Base-by-base conservation (phyloP, 2,113 vertebrate genomes). In the Stegastes partitus region DNA sequence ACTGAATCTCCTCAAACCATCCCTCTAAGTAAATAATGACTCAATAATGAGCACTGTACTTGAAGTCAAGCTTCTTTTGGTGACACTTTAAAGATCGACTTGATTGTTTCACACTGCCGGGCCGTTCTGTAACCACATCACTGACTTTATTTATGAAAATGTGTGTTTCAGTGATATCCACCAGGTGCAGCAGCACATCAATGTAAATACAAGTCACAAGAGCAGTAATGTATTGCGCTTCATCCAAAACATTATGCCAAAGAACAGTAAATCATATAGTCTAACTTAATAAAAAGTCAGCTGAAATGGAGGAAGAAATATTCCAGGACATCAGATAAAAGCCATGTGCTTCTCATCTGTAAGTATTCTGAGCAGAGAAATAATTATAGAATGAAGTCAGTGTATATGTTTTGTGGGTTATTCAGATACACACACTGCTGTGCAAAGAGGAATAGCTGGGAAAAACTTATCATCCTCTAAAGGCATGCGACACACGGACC, bases 261-360 rank as follows among this genome's bases (percentile, higher is more conserved):
- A 67, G 25, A 57, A 76, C 23, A 83, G 70, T 26, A 67, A 77
- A 68, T 70, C 16, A 77, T 78, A 79, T 62, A 68, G 23, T 61
- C 42, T 74, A 81, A 84, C 42, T 51, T 57, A 66, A 84, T 83
- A 62, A 77, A 51, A 81, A 67, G 70, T 82, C 71, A 74, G 50
- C 57, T 62, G 51, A 81, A 82, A 78, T 62, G 39, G 37, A 70
- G 19, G 18, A 63, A 31, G 22, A 56, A 66, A 21, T 62, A 26
- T 66, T 22, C 62, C 28, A n/a, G 73, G 59, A 65, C 74, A 81
- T 88, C 62, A 61, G 22, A 77, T 71, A 62, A 82, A 75, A 58
- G 15, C 47, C 84, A 90, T 49, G 45, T 87, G 81, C 61, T 78
- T 85, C 68, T 82, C 81, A 84, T 90, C 69, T 87, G 66, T 67